These are phyloP conservation scores for Polyploca ridens DNA, from an alignment of 2,888 invertebrate genomes.

Conservation along the genomic window DNA sequence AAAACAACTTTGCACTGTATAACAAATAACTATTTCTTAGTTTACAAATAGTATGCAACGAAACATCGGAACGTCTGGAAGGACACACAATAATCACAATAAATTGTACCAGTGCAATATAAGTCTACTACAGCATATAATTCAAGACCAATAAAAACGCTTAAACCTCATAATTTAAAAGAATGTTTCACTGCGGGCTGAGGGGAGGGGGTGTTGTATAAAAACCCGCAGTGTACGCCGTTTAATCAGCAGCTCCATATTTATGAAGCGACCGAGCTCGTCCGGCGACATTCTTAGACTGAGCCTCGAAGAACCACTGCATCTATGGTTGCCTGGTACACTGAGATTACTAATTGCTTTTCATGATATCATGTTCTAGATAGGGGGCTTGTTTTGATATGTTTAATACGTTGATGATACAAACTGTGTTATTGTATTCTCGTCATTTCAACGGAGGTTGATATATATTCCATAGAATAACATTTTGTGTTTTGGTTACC, in stretches of 20 bases:
- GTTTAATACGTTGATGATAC: neutral
- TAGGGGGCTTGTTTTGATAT: conserved; percentile 5
- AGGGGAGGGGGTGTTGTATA: conserved; percentile 47
- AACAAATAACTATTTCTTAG: too few species aligned
- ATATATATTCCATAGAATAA: too few species aligned
- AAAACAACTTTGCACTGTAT: too few species aligned
- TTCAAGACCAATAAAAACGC: conserved; percentile 13
- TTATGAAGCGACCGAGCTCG: conserved; percentile 69
- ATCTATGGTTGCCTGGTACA: conserved; percentile 36
- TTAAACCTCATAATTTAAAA: conserved; percentile 46
- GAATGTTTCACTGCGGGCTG: conserved; percentile 35
- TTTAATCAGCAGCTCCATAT: conserved; percentile 78
- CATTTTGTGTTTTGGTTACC: too few species aligned
- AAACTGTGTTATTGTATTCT: too few species aligned
- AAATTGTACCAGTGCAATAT: neutral
- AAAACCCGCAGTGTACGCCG: conserved; percentile 61
- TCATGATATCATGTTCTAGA: conserved; percentile 22
- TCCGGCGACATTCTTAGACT: conserved; percentile 73
- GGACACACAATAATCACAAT: neutral
- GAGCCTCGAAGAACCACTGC: conserved; percentile 34
- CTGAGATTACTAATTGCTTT: conserved; percentile 51
- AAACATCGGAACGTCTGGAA: neutral
- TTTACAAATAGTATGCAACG: neutral
- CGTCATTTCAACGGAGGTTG: too few species aligned
- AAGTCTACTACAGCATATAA: neutral